Evolutionary conservation across 2,797 vertebrate genomes (phyloP).

Genomic region (Huso huso): DNA sequence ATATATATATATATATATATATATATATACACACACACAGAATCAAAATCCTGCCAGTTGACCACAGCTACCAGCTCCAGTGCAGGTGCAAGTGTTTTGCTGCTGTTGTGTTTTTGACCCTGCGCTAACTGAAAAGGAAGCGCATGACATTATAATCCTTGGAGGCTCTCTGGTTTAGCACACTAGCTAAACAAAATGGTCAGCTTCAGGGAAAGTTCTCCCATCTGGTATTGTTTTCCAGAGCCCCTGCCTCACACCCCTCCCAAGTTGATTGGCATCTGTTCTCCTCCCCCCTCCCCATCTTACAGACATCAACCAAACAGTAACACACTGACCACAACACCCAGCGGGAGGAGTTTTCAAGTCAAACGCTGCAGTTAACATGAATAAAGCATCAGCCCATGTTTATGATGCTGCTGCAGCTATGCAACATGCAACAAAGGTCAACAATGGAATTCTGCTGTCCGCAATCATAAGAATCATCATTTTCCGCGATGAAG

Average conservation of each 20-base stretch:
- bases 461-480: constrained; percentile 50
- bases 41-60: neutral
- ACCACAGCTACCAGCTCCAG: neutral
- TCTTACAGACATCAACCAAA: constrained; percentile 35
- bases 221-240: constrained; percentile 61
- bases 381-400: constrained; percentile 57
- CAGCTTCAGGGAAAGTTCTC: constrained; percentile 37
- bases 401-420: constrained; percentile 26
- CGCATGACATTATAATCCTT: no score
- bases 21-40: no score
- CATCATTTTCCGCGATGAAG: constrained; percentile 52
- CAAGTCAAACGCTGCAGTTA: constrained; percentile 62
- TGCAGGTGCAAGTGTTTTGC: neutral
- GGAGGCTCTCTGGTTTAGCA: neutral
- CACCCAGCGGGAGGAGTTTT: constrained; percentile 60
- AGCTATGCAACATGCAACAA: constrained; percentile 37
- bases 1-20: no score
- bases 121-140: no score
- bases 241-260: constrained; percentile 32
- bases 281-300: constrained; percentile 31
- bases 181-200: constrained; percentile 29
- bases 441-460: constrained; percentile 21
- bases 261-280: constrained; percentile 53
- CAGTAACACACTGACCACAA: constrained; percentile 53
- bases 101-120: neutral